phyloP scores from a whole-genome alignment of 2,888 invertebrate genomes.

The Drosophila quinaria region DNA sequence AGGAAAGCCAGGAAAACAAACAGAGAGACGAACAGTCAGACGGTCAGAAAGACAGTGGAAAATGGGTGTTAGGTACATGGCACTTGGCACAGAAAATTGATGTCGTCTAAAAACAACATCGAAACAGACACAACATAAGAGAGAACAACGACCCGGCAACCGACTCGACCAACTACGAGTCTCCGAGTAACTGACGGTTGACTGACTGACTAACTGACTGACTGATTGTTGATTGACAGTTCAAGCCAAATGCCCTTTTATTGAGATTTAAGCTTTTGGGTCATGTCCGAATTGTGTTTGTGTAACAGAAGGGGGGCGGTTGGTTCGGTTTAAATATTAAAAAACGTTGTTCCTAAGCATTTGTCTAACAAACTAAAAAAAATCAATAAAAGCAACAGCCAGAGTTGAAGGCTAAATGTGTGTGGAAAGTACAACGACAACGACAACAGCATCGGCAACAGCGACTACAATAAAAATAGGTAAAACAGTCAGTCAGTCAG shows the following conservation, averaged over 20 bases:
- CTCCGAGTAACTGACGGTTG: conserved; percentile 18
- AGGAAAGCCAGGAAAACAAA: not conserved
- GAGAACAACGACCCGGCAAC: conserved; percentile 46
- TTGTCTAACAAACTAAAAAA: conserved; percentile 48
- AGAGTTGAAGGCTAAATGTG: conserved; percentile 68
- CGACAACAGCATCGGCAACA: conserved; percentile 22
- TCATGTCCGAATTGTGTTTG: conserved; percentile 76
- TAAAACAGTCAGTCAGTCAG: conserved; percentile 34
- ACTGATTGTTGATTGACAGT: conserved; percentile 70
- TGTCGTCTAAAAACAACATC: conserved; percentile 43
- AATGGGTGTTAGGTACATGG: conserved; percentile 20
- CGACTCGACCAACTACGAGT: conserved; percentile 17
- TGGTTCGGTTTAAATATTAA: conserved; percentile 63
- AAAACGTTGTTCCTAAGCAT: conserved; percentile 52
- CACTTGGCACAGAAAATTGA: conserved; percentile 64
- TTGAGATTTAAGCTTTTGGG: conserved; percentile 78
- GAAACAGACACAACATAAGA: conserved; percentile 27
- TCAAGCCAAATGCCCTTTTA: conserved; percentile 69
- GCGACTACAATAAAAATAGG: conserved; percentile 35
- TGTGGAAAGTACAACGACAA: conserved; percentile 29
- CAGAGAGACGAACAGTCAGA: conserved; percentile 10
- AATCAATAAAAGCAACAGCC: conserved; percentile 66
- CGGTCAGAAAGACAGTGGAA: conserved; percentile 9
- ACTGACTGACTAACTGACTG: conserved; percentile 45
- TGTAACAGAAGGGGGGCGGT: conserved; percentile 37